phyloP scores from a whole-genome alignment of 2,797 vertebrate genomes.

The Lepus oiostolus region DNA sequence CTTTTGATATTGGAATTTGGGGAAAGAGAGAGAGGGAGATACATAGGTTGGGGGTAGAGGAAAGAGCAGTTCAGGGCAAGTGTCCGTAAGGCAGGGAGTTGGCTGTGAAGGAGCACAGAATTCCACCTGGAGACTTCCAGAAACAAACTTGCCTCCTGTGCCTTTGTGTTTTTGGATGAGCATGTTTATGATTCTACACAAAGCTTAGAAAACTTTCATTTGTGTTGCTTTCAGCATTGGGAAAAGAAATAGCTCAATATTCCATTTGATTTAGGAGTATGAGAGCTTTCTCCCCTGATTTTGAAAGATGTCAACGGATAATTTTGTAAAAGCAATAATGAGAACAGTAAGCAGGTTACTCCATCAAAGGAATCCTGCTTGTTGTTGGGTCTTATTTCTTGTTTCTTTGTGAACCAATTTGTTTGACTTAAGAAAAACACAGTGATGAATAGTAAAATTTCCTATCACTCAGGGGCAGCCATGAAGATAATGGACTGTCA shows the following conservation, averaged over 20 bases:
- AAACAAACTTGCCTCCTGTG: not conserved
- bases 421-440: constrained; percentile 67
- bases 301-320: constrained; percentile 57
- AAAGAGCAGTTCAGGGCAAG: not conserved
- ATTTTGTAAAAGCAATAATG: constrained; percentile 60
- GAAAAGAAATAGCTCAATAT: constrained; percentile 30
- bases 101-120: not conserved
- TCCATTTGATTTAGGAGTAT: constrained; percentile 58
- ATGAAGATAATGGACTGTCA: constrained; percentile 66
- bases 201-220: not conserved
- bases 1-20: not conserved
- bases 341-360: constrained; percentile 33
- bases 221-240: constrained; percentile 27
- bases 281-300: not conserved
- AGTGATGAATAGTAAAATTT: constrained; percentile 74
- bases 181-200: not conserved
- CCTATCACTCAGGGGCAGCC: constrained; percentile 47
- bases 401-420: constrained; percentile 65
- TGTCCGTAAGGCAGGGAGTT: not conserved
- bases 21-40: not conserved
- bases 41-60: not conserved
- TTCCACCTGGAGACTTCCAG: not conserved
- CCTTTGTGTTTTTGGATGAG: not conserved
- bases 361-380: constrained; percentile 49
- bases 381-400: constrained; percentile 60